Base-by-base conservation (phyloP, 2,888 invertebrate genomes). In the Zygothrica quintamaculata region DNA sequence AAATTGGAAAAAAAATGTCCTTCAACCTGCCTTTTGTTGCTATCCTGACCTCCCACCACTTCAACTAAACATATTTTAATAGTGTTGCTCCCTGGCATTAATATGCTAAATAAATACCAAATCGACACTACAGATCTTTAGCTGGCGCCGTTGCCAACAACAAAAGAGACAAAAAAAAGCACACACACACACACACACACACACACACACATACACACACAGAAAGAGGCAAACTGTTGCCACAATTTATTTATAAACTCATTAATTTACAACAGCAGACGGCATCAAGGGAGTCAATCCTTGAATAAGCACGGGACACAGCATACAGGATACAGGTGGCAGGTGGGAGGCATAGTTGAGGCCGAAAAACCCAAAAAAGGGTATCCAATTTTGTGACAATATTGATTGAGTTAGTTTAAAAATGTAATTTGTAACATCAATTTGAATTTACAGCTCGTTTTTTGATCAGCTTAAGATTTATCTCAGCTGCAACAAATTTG, bases 61-160 rank as follows among this genome's bases (percentile, higher is more conserved):
- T 22, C 65, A n/a, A n/a, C 66, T 59, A 72, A 75, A 65, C 57
- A 69, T 75, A 66, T 66, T 78, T 66, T 65, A 56, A 58, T 58
- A 77, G 48, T 58, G 46, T 47, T 50, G 40, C 39, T 31, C 5
- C 48, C 48, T 50, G 44, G 40, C 55, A 52, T 66, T 69, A 59
- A 73, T 67, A 76, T 67, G 55, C 55, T 55, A 60, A 62, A 57
- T 67, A 65, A 73, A 81, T 65, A 61, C 36, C 33, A 56, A 61
- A 65, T 57, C 56, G 51, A 59, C 55, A 65, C 48, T 62, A 52
- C 44, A 58, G 56, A 68, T 65, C 47, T 58, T 68, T 58, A 67
- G 51, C 55, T 34, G 12, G 3, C 15, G 33, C 18, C 5, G 18
- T 2, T 5, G 5, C 5, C 18, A 2, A 2, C 2, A 22, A 22